Evolutionary conservation across 1,140 invertebrate species (phyloP).

Genomic region (Drosophila santomea): DNA sequence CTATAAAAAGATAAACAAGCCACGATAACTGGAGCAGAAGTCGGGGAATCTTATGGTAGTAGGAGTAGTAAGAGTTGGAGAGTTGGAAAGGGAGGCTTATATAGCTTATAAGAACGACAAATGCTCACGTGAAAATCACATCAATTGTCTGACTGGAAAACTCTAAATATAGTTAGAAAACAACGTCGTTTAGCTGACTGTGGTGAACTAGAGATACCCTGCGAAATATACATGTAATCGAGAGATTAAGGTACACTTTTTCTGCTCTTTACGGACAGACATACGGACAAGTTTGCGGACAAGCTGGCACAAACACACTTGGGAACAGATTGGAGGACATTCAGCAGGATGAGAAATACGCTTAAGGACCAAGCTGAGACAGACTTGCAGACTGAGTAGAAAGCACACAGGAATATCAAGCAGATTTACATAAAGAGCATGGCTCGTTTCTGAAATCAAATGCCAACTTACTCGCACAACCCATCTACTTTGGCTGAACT

Average conservation of each 20-base stretch:
- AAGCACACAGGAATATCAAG: not conserved
- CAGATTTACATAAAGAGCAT: too few species aligned
- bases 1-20: conserved; percentile 78
- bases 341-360: not conserved
- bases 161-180: conserved; percentile 52
- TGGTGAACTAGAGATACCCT: not conserved
- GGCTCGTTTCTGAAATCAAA: not conserved
- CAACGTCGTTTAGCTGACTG: not conserved
- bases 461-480: not conserved
- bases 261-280: too few species aligned
- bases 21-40: conserved; percentile 47
- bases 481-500: conserved; percentile 17
- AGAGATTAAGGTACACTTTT: too few species aligned
- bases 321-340: not conserved
- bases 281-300: too few species aligned
- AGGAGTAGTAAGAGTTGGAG: not conserved
- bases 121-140: conserved; percentile 79
- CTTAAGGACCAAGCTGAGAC: not conserved
- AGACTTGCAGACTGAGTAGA: not conserved
- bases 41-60: not conserved
- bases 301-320: too few species aligned
- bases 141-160: conserved; percentile 72
- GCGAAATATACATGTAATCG: too few species aligned
- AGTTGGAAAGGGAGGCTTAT: not conserved
- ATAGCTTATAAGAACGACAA: conserved; percentile 54